These are phyloP conservation scores for Acrocyrtus sp. DNA, from an alignment of 2,888 invertebrate genomes.

Conservation along the genomic window DNA sequence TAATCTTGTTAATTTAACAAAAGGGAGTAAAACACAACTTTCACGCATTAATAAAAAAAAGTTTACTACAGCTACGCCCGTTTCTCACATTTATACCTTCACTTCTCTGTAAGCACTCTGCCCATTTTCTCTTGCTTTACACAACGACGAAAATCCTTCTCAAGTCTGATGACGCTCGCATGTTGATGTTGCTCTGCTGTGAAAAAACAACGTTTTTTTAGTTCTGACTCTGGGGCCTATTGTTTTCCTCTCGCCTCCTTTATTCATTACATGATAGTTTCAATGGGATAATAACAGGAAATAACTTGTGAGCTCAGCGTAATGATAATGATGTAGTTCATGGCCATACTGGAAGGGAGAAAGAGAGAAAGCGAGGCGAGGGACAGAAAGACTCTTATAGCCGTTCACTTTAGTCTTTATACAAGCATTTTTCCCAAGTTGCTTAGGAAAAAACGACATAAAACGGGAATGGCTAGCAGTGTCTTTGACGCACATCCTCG, in stretches of 20 bases:
- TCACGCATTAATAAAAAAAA: constrained; percentile 37
- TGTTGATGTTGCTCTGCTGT: too few relatives aligned
- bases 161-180: background rate
- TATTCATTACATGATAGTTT: constrained; percentile 25
- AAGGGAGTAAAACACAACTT: constrained; percentile 39
- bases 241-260: constrained; percentile 12
- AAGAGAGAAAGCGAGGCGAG: too few relatives aligned
- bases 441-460: background rate
- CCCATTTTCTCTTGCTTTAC: background rate
- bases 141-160: background rate
- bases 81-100: constrained; percentile 2
- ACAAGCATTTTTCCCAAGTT: too few relatives aligned
- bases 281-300: constrained; percentile 36
- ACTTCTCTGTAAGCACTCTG: too few relatives aligned
- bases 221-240: too few relatives aligned
- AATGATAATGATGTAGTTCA: constrained; percentile 10
- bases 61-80: background rate
- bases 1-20: constrained; percentile 44
- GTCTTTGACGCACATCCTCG: background rate
- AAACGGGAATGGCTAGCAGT: background rate
- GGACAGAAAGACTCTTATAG: too few relatives aligned
- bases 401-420: background rate
- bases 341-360: background rate
- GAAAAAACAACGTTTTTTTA: background rate
- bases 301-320: constrained; percentile 9